Percentiles rank a stretch among this genome's conserved stretches.
These are phyloP conservation scores for Chymomyza costata DNA, from an alignment of 1,140 invertebrate species.

Conservation along the genomic window DNA sequence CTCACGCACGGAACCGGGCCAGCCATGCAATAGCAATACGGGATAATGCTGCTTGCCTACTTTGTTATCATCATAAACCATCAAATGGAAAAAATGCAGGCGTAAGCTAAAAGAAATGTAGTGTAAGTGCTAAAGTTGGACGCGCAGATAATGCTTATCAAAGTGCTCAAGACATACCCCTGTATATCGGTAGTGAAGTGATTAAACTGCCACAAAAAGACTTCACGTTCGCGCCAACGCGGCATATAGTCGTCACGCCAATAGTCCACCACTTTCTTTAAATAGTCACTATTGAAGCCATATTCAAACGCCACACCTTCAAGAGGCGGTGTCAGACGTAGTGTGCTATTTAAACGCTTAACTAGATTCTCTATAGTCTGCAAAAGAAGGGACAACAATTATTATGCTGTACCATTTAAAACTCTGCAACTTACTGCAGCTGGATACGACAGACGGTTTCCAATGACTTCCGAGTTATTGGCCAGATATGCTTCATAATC, in stretches of 20 bases:
- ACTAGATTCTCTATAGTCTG: slow-evolving; percentile 56
- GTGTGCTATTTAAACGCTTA: slow-evolving; percentile 41
- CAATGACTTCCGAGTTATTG: slow-evolving; percentile 52
- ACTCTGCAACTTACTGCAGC: slow-evolving; percentile 37
- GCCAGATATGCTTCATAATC: slow-evolving; percentile 58
- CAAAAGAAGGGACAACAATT: neutral
- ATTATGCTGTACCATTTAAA: neutral
- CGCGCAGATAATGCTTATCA: slow-evolving; percentile 43
- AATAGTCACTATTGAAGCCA: slow-evolving; percentile 84
- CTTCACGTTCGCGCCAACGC: slow-evolving; percentile 82
- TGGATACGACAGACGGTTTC: slow-evolving; percentile 49
- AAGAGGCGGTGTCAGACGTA: slow-evolving; percentile 76
- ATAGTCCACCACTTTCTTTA: slow-evolving; percentile 81
- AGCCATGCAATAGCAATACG: slow-evolving; percentile 88
- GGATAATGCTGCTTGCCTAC: slow-evolving; percentile 76
- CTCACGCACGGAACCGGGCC: slow-evolving; percentile 92
- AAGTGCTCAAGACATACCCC: slow-evolving; percentile 74
- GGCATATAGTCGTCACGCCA: slow-evolving; percentile 84
- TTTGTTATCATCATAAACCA: slow-evolving; percentile 76
- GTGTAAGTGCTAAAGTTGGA: slow-evolving; percentile 21
- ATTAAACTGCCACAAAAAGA: slow-evolving; percentile 82
- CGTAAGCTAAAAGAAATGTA: slow-evolving; percentile 77
- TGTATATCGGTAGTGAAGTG: slow-evolving; percentile 86
- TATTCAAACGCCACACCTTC: slow-evolving; percentile 82
- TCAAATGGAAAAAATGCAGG: slow-evolving; percentile 84